Conservation (phyloP, 1,140 invertebrate genomes). For the Bombus cullumanus region DNA sequence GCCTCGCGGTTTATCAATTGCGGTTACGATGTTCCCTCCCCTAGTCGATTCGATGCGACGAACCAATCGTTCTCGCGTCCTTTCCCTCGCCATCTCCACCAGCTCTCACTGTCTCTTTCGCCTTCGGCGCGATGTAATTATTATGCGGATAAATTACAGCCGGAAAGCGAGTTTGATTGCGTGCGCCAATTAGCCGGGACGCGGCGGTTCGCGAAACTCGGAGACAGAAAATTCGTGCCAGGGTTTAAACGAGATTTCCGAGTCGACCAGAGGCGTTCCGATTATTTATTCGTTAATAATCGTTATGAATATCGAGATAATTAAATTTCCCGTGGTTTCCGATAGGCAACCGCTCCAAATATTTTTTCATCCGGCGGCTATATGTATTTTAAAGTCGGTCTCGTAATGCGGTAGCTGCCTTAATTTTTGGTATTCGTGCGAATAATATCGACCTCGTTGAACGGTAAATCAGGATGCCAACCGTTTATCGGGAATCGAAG, state of each 20-base stretch:
- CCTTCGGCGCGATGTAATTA: slow-evolving; percentile 47
- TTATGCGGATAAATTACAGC: slow-evolving; percentile 46
- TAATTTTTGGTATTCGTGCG: slow-evolving; percentile 5
- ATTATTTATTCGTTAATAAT: background rate
- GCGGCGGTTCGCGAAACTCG: slow-evolving; percentile 13
- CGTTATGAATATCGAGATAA: background rate
- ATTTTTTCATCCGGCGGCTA: background rate
- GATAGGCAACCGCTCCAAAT: background rate
- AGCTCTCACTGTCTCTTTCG: slow-evolving; percentile 7
- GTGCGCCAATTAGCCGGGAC: slow-evolving; percentile 47
- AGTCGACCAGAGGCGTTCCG: background rate
- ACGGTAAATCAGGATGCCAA: background rate
- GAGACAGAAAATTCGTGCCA: slow-evolving; percentile 4
- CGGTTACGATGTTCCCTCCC: slow-evolving; percentile 15
- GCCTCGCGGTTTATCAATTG: slow-evolving; percentile 60
- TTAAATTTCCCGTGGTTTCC: background rate
- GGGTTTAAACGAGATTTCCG: slow-evolving; percentile 14
- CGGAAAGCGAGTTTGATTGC: slow-evolving; percentile 44
- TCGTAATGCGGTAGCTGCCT: background rate
- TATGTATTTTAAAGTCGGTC: background rate
- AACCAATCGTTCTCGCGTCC: background rate
- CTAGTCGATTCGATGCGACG: slow-evolving; percentile 16
- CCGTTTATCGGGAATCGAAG: slow-evolving; percentile 11
- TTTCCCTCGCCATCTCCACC: background rate
- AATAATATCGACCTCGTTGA: background rate